Evolutionary conservation across 2,888 invertebrate genomes (phyloP), one percentile per base, ranked within the genome.

Genomic region (Ectemnius lituratus): DNA sequence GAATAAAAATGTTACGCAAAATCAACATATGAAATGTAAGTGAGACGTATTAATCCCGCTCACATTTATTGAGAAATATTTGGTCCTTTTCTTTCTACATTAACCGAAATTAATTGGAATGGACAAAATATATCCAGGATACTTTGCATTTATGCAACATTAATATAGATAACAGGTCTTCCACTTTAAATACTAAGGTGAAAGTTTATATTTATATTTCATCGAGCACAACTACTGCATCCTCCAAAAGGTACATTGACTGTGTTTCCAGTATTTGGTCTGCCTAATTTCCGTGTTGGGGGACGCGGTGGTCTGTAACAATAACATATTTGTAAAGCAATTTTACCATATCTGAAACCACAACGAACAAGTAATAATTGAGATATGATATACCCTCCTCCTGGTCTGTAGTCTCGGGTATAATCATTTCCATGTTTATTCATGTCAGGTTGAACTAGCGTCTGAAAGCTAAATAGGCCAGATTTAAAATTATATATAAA

Each of bases 191-290:
- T 28, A 61, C 0, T 8, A 4, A 11, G 16, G 49, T 58, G 18
- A 28, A 65, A 65, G 49, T 52, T 2, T 20, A 58, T 11, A 0
- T 13, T 20, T 16, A 49, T 1, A 27, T 37, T 58, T 80, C 65
- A 77, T 59, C 82, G 60, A 5, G 80, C 66, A 56, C 88, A 89
- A 70, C 87, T 88, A 46, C 82, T 83, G 60, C 89, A 89, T 14
- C 89, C 88, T 47, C 87, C 88, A 20, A 86, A 76, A 5, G 87
- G 87, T 59, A 87, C 62, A 56, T 76, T 67, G 13, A 85, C 73
- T 5, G 65, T 69, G 6, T 79, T 66, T 16, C 81, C 71, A 18
- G 79, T 74, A 64, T 87, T 85, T 14, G 81, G 80, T 69, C 86
- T 80, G 16, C 86, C 87, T n/a, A 88, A 72, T 75, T 78, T 84